Percentiles rank a stretch among this genome's conserved stretches.
Evolutionary conservation across 2,113 vertebrate species (phyloP).

Genomic region (Channa maculata): DNA sequence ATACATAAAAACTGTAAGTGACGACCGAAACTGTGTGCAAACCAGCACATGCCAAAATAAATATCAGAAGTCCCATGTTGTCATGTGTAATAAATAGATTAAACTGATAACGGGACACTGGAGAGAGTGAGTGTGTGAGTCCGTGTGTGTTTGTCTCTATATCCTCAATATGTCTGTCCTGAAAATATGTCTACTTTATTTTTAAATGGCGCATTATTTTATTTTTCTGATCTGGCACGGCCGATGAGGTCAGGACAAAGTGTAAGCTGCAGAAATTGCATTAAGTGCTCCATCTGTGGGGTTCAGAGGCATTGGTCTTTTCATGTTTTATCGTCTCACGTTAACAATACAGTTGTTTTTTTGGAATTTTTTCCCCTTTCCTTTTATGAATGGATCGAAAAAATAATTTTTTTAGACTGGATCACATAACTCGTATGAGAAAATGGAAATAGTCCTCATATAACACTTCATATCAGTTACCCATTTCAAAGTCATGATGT

Average conservation of each 20-base stretch:
- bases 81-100: conserved; percentile 36
- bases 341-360: conserved; percentile 42
- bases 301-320: conserved; percentile 59
- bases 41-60: conserved; percentile 3
- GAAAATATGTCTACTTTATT: conserved; percentile 54
- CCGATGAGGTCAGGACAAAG: conserved; percentile 77
- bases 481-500: conserved; percentile 7
- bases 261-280: conserved; percentile 80
- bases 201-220: conserved; percentile 72
- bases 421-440: neutral
- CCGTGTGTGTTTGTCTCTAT: conserved; percentile 30
- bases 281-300: conserved; percentile 80
- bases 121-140: neutral
- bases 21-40: conserved; percentile 26
- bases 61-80: conserved; percentile 21
- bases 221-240: conserved; percentile 75
- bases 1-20: conserved; percentile 21
- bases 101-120: conserved; percentile 27
- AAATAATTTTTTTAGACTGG: too few relatives aligned
- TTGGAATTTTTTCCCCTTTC: neutral
- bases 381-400: conserved; percentile 48
- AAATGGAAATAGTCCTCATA: neutral
- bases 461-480: conserved; percentile 5
- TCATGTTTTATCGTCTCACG: conserved; percentile 62
- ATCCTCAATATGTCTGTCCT: conserved; percentile 65